Conservation (phyloP, 2,888 invertebrate genomes). For the Panopea generosa region DNA sequence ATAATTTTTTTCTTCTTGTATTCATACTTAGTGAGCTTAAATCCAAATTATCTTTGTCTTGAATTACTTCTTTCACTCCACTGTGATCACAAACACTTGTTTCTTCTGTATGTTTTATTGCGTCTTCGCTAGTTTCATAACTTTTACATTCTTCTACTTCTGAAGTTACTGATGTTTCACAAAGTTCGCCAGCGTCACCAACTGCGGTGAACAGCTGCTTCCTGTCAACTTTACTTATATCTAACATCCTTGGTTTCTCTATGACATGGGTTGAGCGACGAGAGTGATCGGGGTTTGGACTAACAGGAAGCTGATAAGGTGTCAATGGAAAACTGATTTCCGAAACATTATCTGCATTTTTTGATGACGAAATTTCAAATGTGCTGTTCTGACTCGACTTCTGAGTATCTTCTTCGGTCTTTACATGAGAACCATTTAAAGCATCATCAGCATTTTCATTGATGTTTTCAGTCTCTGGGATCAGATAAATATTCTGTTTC, state of each 20-base stretch:
- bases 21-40: conserved; percentile 13
- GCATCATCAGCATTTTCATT: conserved; percentile 14
- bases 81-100: background rate
- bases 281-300: conserved; percentile 68
- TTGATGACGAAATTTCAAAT: conserved; percentile 44
- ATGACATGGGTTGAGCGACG: conserved; percentile 77
- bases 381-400: conserved; percentile 48
- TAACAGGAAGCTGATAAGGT: conserved; percentile 69
- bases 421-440: background rate
- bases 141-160: background rate
- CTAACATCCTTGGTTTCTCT: conserved; percentile 62
- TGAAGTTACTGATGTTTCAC: background rate
- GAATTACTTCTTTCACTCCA: background rate
- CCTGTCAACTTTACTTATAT: conserved; percentile 45
- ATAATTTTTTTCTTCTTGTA: conserved; percentile 37
- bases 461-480: background rate
- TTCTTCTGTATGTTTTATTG: background rate
- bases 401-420: background rate
- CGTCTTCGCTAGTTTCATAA: background rate
- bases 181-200: background rate
- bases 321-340: conserved; percentile 64
- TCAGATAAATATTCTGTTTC: conserved; percentile 2
- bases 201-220: conserved; percentile 54
- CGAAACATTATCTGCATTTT: conserved; percentile 9
- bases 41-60: background rate